These are phyloP conservation scores for Sardinella longiceps DNA, from an alignment of 2,797 vertebrate species.

Conservation along the genomic window DNA sequence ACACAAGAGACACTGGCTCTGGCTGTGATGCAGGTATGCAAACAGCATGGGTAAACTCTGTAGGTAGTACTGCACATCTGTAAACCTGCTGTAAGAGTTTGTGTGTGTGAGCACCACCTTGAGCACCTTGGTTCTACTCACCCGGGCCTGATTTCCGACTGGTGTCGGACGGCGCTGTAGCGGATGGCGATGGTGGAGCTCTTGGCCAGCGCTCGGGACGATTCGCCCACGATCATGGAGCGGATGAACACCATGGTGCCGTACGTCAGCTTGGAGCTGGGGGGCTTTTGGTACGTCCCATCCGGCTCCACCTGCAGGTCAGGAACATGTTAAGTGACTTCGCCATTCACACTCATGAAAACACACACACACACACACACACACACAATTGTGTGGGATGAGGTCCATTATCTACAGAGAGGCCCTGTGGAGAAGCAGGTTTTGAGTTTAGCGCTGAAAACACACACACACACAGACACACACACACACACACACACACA, in stretches of 20 bases:
- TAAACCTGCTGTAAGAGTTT: not conserved
- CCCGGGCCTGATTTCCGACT: slow-evolving; percentile 92
- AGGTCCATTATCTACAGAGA: no score
- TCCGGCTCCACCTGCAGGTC: slow-evolving; percentile 87
- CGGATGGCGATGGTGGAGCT: slow-evolving; percentile 93
- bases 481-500: not conserved
- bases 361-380: slow-evolving; percentile 2
- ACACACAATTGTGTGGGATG: no score
- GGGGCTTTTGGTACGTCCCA: slow-evolving; percentile 89
- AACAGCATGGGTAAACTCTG: no score
- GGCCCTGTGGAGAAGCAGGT: no score
- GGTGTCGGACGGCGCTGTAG: slow-evolving; percentile 91
- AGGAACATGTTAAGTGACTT: not conserved
- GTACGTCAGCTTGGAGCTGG: slow-evolving; percentile 93
- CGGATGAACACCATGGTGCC: slow-evolving; percentile 98
- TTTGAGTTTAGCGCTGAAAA: no score
- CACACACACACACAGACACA: no score
- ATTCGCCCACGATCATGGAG: slow-evolving; percentile 86
- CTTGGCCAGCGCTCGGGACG: slow-evolving; percentile 80
- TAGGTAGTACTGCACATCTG: no score
- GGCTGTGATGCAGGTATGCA: no score
- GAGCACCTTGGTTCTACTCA: slow-evolving; percentile 59
- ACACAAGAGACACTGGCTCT: no score
- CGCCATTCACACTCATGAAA: not conserved
- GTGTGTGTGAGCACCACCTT: not conserved